Evolutionary conservation across 2,113 vertebrate genomes (phyloP), one percentile per base, ranked within the genome.

Genomic region (Tympanuchus pallidicinctus): DNA sequence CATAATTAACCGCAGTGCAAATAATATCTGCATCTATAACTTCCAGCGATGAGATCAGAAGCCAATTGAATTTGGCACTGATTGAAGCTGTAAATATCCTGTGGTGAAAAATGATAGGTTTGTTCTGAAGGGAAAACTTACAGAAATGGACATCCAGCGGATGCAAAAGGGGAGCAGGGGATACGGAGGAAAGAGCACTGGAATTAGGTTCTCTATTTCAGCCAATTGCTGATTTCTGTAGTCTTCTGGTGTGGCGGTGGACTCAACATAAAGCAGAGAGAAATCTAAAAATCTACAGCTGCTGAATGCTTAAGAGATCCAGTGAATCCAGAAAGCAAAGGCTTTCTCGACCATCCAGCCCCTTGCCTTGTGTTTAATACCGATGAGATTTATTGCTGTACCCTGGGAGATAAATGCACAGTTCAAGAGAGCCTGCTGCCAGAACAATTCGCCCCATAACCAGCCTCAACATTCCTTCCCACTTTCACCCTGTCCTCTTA

Each of bases 1-100:
- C 97, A 97, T 98, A 98, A 98, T 98, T 98, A 98, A 98, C 97
- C 98, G 94, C 97, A 97, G 97, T 97, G 98, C 98, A 98, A 98
- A 98, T 98, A 98, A 98, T 98, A 98, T 98, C 97, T 98, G 97
- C 98, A 97, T 98, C 97, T 96, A 96, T 97, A 97, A 98, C 97
- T 98, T 97, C 94, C 97, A 97, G 98, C 89, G 56, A 97, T 96
- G 97, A 98, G 97, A 98, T 97, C 97, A 98, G 97, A 97, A 98
- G 97, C 97, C 97, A 97, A 97, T 97, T 97, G 98, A 96, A 98
- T 97, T 84, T 97, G 97, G 97, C 96, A 95, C 97, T 97, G 98
- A 98, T 97, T 98, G 98, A 98, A 97, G 97, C 97, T 77, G 97
- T 98, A 98, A 98, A 98, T 98, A 98, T 97, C 98, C 98, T 47